Base-by-base conservation (phyloP, 2,797 vertebrate genomes). In the Phalanger gymnotis region DNA sequence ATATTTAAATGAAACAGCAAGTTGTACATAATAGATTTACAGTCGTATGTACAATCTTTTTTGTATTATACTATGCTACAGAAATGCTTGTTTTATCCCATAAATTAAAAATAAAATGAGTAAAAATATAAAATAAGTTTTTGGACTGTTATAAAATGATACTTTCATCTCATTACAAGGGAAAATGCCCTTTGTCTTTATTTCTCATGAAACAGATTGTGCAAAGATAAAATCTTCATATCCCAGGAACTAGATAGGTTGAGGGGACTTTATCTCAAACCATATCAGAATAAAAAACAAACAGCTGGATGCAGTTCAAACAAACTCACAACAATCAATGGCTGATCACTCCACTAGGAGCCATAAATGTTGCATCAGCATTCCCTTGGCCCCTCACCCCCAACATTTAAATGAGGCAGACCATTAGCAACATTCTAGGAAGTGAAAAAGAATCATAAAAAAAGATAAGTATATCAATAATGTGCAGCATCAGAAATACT, bases 221-320 rank as follows among this genome's bases (percentile, higher is more conserved):
- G 40, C 40, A 51, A 87, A 51, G 40, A 87, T 13, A 93, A 10
- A 1, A 66, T 94, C 31, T 66, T 96, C 91, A 94, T 91, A 3
- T 90, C 94, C 95, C n/a, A 95, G 92, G 96, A 94, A 92, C 28
- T 90, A 95, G 90, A 91, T 91, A 95, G 90, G 94, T 31, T 47
- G 27, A 94, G 73, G 58, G 30, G 81, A 92, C 53, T 89, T 55
- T 92, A 93, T 91, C 52, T 96, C 91, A 73, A 90, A 94, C 51
- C 55, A 28, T 66, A 92, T 91, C 55, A 96, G 92, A 95, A 95
- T 91, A 52, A 51, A 51, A 91, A 91, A 92, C 66, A 94, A 95
- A 92, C 14, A 61, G 53, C 34, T 91, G 90, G 91, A 94, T 14
- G 5, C 19, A 90, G 81, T 94, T 47, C 14, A 92, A 47, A 73